phyloP scores from a whole-genome alignment of 2,888 invertebrate species.

The Nipponacmea schrenckii region DNA sequence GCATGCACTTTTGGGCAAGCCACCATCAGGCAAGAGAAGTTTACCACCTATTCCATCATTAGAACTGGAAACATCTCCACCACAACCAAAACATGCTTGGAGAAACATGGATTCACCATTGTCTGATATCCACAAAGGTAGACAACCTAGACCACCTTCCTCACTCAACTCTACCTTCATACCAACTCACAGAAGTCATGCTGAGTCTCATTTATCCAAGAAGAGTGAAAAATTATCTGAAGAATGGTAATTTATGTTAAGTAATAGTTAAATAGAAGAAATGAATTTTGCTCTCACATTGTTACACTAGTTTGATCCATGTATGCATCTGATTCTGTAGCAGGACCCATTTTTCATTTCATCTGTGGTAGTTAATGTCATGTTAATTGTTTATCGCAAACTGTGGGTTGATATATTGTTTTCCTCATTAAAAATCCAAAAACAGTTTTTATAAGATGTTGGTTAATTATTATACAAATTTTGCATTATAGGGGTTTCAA shows the following conservation, averaged over 20 bases:
- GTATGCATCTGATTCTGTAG: too few relatives aligned
- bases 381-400: too few relatives aligned
- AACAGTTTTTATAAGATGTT: too few relatives aligned
- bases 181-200: conserved; percentile 35
- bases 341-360: too few relatives aligned
- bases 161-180: conserved; percentile 42
- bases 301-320: too few relatives aligned
- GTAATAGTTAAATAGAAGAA: not conserved
- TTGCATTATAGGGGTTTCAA: conserved; percentile 64
- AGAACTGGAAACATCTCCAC: conserved; percentile 34
- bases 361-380: too few relatives aligned
- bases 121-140: conserved; percentile 35
- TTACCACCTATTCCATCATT: conserved; percentile 34
- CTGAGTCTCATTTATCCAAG: conserved; percentile 42
- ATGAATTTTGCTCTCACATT: too few relatives aligned
- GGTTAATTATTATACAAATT: too few relatives aligned
- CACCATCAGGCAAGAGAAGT: conserved; percentile 38
- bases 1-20: conserved; percentile 49
- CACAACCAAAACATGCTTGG: conserved; percentile 55
- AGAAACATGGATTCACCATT: conserved; percentile 44
- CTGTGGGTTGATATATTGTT: too few relatives aligned
- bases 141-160: conserved; percentile 52
- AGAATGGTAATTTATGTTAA: conserved; percentile 55
- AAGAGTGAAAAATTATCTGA: conserved; percentile 57
- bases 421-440: too few relatives aligned